Base-by-base conservation (phyloP, 2,113 vertebrate species). In the Peromyscus californicus region DNA sequence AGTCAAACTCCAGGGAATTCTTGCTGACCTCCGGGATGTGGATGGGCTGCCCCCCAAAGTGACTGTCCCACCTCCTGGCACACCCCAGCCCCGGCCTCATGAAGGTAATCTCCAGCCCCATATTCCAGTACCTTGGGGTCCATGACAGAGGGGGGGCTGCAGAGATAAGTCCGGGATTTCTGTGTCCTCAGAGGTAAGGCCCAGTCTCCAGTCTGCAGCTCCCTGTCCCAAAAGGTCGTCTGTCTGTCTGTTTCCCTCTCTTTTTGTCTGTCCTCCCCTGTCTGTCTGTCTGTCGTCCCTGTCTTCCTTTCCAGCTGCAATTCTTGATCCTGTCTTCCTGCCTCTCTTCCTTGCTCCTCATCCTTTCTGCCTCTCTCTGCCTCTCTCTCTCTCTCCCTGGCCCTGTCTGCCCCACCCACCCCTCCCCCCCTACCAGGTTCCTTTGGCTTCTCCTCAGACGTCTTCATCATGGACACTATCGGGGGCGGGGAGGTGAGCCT, bases 401-500 rank as follows among this genome's bases (percentile, higher is more conserved):
- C 78, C 93, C 72, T 89, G 79, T 82, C 89, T 87, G 59, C 89
- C 65, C 57, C 39, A 42, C 89, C 98, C 65, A 72, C 96, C 95
- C 94, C 96, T 96, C 95, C 96, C 95, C 95, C 95, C 93, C 97
- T 91, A 98, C 90, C 98, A 99, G 99, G 99, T 63, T 99, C 99
- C 70, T 98, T 99, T 93, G 99, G 99, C 57, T 99, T 99, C 97
- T 99, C 99, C 96, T 99, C 99, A 36, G 99, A 99, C 15, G 99
- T 99, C 85, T 99, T 99, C 98, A 99, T 99, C 85, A 98, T 99
- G 99, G 99, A 99, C 92, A 99, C 99, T 3, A 99, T 99, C 15
- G 99, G 99, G 36, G 99, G 99, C 78, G 99, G 99, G 36, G 99
- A 99, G 96, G 99, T 99, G 98, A 99, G 99, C 98, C 99, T 99